A percentile compares a stretch with the other conserved stretches of the same genome.
Evolutionary conservation across 2,888 invertebrate species (phyloP).

Genomic region (Pterostichus niger): DNA sequence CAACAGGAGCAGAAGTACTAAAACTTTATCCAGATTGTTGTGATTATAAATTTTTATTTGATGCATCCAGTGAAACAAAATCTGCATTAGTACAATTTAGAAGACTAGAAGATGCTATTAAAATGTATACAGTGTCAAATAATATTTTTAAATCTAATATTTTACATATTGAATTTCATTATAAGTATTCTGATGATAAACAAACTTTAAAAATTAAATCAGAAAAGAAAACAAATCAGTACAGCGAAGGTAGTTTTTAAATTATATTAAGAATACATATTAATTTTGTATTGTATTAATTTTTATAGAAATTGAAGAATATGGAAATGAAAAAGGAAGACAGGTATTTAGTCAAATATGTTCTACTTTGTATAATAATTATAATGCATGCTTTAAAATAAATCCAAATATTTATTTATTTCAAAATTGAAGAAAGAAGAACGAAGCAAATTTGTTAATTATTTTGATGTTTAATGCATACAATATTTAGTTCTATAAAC

Average conservation of each 20-base stretch:
- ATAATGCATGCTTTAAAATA: slow-evolving; percentile 13
- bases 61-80: slow-evolving; percentile 20
- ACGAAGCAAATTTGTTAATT: background rate
- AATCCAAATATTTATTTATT: too few relatives aligned
- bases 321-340: background rate
- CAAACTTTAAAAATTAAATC: background rate
- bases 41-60: slow-evolving; percentile 38
- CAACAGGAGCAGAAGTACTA: slow-evolving; percentile 45
- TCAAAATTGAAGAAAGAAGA: slow-evolving; percentile 40
- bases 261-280: background rate
- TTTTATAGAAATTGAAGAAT: slow-evolving; percentile 22
- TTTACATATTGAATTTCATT: slow-evolving; percentile 49
- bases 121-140: slow-evolving; percentile 24
- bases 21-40: slow-evolving; percentile 48
- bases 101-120: slow-evolving; percentile 38
- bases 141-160: slow-evolving; percentile 56
- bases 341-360: slow-evolving; percentile 23
- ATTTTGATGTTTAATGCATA: background rate
- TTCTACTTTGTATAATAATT: background rate
- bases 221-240: slow-evolving; percentile 7
- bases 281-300: background rate
- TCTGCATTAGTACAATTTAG: slow-evolving; percentile 35
- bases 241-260: background rate
- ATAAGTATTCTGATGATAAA: slow-evolving; percentile 16
- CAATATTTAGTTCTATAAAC: background rate